Evolutionary conservation across 2,888 invertebrate genomes (phyloP), one percentile per base, ranked within the genome.

Genomic region (Ormyrus nitidulus): DNA sequence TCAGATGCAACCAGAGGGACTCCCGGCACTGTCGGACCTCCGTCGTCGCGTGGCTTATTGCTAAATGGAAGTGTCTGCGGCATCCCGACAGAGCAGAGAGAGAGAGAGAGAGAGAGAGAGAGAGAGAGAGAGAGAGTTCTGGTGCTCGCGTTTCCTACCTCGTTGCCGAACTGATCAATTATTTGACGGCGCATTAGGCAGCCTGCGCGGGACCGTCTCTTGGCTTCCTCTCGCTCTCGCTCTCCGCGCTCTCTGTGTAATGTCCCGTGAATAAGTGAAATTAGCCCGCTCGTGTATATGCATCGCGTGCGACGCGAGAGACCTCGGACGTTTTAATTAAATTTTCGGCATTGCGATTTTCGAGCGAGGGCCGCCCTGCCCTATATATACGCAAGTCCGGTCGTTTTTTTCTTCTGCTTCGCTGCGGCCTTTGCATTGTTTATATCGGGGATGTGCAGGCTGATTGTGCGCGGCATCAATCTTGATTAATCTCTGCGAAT

Each of bases 31-130:
- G 61, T 49, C n/a, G 11, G 49, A 19, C 56, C 48, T 68, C 44
- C n/a, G 56, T 13, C 73, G 73, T 65, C 73, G 74, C 73, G 54
- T 77, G 71, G 71, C 71, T 75, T 48, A 75, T 75, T 72, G 81
- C 68, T 81, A 72, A 81, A 78, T 81, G 74, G 77, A 81, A 71
- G 74, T 81, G 77, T 81, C 78, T 68, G 75, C 81, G 56, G 66
- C 81, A 78, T 74, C 65, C 10, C 44, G 8, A 34, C 48, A 51
- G 19, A 34, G 19, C 13, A 5, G 62, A 6, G 5, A n/a, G 56
- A 6, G n/a, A 11, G 34, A 11, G 53, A 6, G 58, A 5, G 58
- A n/a, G n/a, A n/a, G n/a, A n/a, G n/a, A 5, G 62, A 6, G 5
- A n/a, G 56, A 6, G n/a, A 11, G 34, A 10, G 49, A 48, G 11